Percentiles rank a stretch among this genome's conserved stretches.
Evolutionary conservation across 2,113 vertebrate species (phyloP).

Genomic region (Hemiprocne comata): DNA sequence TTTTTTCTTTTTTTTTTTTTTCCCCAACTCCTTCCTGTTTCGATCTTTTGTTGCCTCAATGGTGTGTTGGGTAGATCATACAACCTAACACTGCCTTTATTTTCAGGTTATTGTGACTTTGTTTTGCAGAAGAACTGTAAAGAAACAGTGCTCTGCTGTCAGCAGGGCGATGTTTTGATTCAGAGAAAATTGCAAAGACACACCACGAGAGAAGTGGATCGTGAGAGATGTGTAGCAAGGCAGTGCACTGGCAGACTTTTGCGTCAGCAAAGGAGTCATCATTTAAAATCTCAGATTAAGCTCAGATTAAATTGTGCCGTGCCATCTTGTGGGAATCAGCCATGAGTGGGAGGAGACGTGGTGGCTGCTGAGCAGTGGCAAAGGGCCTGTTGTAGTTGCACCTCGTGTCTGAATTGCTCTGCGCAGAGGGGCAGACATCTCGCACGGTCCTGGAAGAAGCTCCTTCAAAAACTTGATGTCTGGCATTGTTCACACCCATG

Average conservation of each 20-base stretch:
- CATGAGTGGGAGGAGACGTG: not conserved
- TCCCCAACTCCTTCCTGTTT: not conserved
- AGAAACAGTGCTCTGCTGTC: not conserved
- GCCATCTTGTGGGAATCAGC: not conserved
- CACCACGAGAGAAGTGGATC: not conserved
- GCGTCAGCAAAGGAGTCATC: constrained; percentile 12
- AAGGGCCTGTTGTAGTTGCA: not conserved
- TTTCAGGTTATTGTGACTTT: not conserved
- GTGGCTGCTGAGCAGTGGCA: not conserved
- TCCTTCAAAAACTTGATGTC: not conserved
- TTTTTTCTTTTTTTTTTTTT: not conserved
- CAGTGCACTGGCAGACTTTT: not conserved
- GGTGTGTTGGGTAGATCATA: not conserved
- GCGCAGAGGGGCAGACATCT: not conserved
- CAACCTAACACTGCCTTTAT: not conserved
- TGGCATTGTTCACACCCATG: constrained; percentile 38
- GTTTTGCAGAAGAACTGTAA: not conserved
- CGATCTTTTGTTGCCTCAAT: not conserved
- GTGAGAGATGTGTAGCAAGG: not conserved
- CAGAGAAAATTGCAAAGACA: not conserved
- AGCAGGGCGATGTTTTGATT: not conserved
- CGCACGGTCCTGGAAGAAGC: not conserved
- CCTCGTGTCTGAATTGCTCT: not conserved
- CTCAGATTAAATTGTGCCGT: not conserved
- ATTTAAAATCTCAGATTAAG: constrained; percentile 30